Base-by-base conservation (phyloP, 2,888 invertebrate species). In the Empis livida region DNA sequence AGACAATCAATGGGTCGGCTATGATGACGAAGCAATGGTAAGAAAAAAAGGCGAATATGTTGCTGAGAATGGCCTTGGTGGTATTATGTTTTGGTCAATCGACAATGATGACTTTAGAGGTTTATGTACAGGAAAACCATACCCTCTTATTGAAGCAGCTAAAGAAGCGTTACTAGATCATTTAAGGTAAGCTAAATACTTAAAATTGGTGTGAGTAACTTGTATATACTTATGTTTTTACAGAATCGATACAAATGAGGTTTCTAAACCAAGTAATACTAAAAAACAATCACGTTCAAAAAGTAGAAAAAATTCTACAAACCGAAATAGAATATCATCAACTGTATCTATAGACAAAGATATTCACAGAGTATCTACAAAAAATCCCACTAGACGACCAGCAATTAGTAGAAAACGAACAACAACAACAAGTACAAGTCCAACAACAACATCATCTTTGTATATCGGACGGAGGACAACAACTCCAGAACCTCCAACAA, bases 101-200 rank as follows among this genome's bases (percentile, higher is more conserved):
- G 93, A 93, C 70, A 93, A 91, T 64, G 93, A 94, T 54, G 93
- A 94, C 62, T 94, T 93, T 74, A 78, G 92, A 42, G 93, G 93
- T n/a, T 78, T 77, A 32, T 93, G 93, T 62, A 85, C 85, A 54
- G 84, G 79, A 23, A 82, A 84, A 61, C 84, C 90, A 0, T 93
- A 91, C 71, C 93, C 93, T 0, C 72, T 94, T 43, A 91, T 93
- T 54, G 92, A 92, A 64, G 89, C 92, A 0, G 92, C 86, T 30
- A 92, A 92, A 63, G 87, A 87, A 62, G 78, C 87, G 0, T 76
- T 90, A 57, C 67, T 82, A 35, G 71, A 75, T 41, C 78, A 76
- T 42, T 71, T 77, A 49, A 78, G 79, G 85, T 85, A 65, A 70
- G 42, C 37, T 17, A 0, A 13, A 8, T 20, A 5, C 5, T 20